phyloP scores from a whole-genome alignment of 2,888 invertebrate species.

The Campopleginae sp. region DNA sequence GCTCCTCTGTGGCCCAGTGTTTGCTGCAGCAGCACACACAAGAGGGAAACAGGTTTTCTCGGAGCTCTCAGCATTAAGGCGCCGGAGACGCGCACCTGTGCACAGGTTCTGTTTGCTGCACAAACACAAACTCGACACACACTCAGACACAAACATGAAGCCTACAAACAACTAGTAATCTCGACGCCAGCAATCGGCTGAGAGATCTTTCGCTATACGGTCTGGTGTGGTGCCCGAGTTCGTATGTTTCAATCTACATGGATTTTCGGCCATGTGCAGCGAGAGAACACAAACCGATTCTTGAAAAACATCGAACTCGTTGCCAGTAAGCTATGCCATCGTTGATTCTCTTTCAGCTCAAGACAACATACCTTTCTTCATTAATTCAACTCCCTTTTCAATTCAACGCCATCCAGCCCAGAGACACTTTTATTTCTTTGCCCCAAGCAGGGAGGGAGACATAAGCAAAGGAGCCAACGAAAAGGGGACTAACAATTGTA shows the following conservation, averaged over 20 bases:
- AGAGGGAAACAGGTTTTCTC: constrained; percentile 68
- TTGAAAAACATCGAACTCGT: neutral
- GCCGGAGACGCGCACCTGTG: constrained; percentile 66
- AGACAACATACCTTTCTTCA: neutral
- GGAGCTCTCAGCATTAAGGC: constrained; percentile 50
- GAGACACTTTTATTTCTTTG: neutral
- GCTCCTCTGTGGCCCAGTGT: constrained; percentile 40
- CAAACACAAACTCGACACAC: constrained; percentile 19
- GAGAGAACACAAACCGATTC: neutral
- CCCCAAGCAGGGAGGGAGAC: neutral
- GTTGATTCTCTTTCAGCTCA: neutral
- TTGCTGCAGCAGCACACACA: constrained; percentile 50
- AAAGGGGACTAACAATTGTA: constrained; percentile 9
- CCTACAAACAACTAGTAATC: constrained; percentile 30
- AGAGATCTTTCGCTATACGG: constrained; percentile 30
- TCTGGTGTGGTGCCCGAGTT: constrained; percentile 7
- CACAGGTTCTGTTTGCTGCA: constrained; percentile 49
- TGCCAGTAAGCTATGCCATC: constrained; percentile 6
- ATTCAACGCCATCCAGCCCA: neutral
- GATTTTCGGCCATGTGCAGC: neutral
- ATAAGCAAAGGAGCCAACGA: neutral
- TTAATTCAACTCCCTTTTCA: neutral
- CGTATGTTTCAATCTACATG: constrained; percentile 35
- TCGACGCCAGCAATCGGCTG: constrained; percentile 31
- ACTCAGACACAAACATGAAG: neutral